Percentiles rank a stretch among this genome's conserved stretches.
Conservation (phyloP, 2,113 vertebrate genomes). For the Chaetops frenatus region DNA sequence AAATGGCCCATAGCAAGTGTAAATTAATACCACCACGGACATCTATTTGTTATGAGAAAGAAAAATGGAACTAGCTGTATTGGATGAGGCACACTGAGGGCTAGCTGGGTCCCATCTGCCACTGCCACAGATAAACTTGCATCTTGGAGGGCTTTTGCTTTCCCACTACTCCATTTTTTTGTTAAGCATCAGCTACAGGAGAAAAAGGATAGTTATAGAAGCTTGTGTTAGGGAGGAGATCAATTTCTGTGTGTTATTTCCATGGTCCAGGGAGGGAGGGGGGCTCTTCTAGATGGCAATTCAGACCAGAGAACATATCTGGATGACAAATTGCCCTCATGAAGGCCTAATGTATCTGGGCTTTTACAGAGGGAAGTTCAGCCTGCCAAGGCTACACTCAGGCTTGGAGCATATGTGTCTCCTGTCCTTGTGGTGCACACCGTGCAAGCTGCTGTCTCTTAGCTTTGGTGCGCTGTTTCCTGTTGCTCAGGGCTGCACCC, state of each 20-base stretch:
- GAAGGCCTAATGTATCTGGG: not conserved
- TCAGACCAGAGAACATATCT: not conserved
- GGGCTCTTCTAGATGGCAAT: fast-evolving
- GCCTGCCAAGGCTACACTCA: not conserved
- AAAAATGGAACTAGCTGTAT: not conserved
- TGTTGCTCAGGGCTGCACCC: not conserved
- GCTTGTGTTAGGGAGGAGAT: not conserved
- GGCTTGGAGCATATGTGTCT: not conserved
- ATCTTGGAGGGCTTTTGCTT: not conserved
- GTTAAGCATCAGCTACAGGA: not conserved
- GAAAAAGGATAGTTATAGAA: not conserved
- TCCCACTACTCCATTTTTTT: not conserved
- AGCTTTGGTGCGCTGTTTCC: not conserved
- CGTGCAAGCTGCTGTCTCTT: not conserved
- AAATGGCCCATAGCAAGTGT: not conserved
- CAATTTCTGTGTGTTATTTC: not conserved
- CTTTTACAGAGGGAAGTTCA: not conserved
- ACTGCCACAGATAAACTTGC: not conserved
- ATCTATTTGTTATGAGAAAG: not conserved
- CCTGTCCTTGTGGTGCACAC: not conserved
- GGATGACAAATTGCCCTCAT: not conserved
- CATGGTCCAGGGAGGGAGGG: not conserved
- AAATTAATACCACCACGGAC: not conserved
- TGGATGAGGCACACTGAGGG: not conserved
- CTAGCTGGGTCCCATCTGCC: not conserved